Conservation (phyloP, 2,888 invertebrate genomes). For the Eupeodes latifasciatus region DNA sequence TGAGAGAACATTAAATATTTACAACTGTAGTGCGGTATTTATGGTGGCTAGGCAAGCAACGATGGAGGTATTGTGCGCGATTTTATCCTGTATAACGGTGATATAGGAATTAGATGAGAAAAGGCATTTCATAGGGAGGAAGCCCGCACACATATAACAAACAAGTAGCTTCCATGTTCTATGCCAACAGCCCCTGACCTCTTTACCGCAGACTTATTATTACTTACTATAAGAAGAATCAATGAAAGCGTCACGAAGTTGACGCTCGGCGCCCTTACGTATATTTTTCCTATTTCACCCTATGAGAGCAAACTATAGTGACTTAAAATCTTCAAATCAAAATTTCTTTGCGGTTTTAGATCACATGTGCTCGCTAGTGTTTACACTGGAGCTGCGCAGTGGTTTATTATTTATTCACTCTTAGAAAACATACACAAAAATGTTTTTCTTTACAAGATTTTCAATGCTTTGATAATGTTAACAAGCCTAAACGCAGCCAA, state of each 20-base stretch:
- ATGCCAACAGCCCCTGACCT: slow-evolving; percentile 58
- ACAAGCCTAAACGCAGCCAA: slow-evolving; percentile 28
- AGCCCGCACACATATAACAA: slow-evolving; percentile 56
- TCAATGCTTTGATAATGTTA: slow-evolving; percentile 52
- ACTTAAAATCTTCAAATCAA: slow-evolving; percentile 54
- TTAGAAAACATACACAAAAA: slow-evolving; percentile 71
- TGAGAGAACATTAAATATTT: slow-evolving; percentile 74
- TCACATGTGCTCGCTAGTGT: slow-evolving; percentile 69
- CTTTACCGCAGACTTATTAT: slow-evolving; percentile 46
- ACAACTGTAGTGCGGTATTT: slow-evolving; percentile 75
- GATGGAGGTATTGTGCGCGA: slow-evolving; percentile 39
- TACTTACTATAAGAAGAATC: not conserved
- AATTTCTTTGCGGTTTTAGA: slow-evolving; percentile 62
- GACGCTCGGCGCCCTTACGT: slow-evolving; percentile 52
- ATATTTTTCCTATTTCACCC: not conserved
- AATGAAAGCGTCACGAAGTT: slow-evolving; percentile 13
- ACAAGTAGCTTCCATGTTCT: not conserved
- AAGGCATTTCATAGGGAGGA: slow-evolving; percentile 50
- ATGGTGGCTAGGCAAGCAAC: slow-evolving; percentile 58
- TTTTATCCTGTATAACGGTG: slow-evolving; percentile 29
- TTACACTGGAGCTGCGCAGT: slow-evolving; percentile 59
- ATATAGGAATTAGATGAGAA: slow-evolving; percentile 49
- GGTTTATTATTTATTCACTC: slow-evolving; percentile 74
- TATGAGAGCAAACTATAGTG: not conserved
- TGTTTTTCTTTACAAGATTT: slow-evolving; percentile 44